These are phyloP conservation scores for Ceryle rudis DNA, from an alignment of 2,797 vertebrate genomes.

Conservation along the genomic window DNA sequence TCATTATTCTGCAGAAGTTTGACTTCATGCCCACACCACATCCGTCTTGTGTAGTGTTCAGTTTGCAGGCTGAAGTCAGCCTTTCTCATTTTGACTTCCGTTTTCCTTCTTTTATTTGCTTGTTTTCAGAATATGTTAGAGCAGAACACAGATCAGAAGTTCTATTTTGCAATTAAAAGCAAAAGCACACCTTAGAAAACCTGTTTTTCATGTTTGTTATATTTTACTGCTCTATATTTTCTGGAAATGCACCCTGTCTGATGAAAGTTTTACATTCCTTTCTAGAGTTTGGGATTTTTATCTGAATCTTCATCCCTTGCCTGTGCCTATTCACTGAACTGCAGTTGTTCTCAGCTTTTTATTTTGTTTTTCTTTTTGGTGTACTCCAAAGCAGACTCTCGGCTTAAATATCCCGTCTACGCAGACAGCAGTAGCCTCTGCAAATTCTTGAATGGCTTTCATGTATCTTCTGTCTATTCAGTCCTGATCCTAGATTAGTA, in stretches of 20 bases:
- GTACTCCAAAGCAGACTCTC: not conserved
- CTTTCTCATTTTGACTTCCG: constrained; percentile 10
- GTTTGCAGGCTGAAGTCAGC: not conserved
- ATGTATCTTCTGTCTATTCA: not conserved
- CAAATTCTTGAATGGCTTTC: constrained; percentile 1
- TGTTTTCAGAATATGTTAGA: not conserved
- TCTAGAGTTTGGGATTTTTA: not conserved
- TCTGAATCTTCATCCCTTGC: not conserved
- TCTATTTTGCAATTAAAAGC: not conserved
- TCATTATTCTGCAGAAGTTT: not conserved
- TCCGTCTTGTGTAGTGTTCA: not conserved
- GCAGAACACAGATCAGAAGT: not conserved
- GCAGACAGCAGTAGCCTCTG: not conserved
- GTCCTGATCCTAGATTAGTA: not conserved
- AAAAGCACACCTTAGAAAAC: not conserved
- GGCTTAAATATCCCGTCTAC: not conserved
- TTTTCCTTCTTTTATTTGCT: constrained; percentile 27
- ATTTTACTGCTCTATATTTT: not conserved
- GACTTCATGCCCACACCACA: constrained; percentile 20
- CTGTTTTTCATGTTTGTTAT: not conserved
- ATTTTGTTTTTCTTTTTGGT: not conserved
- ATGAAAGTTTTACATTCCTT: not conserved
- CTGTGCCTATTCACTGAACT: not conserved
- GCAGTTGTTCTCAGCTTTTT: not conserved
- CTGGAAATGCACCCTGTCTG: not conserved